Base-by-base conservation (phyloP, 2,888 invertebrate genomes). In the Platycheirus albimanus region DNA sequence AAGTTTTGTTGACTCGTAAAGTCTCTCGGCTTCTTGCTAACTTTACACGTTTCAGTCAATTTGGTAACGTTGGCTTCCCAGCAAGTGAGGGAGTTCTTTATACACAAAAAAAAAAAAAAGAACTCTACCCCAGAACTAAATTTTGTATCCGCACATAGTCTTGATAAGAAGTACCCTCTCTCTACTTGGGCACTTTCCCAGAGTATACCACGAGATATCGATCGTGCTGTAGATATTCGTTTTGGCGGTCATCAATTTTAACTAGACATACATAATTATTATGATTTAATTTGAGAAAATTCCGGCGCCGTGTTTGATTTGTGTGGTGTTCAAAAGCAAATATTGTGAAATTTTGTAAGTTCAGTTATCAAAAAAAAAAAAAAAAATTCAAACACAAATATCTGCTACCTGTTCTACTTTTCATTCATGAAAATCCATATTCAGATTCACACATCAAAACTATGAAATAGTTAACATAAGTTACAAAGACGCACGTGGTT, bases 1-100 rank as follows among this genome's bases (percentile, higher is more conserved):
- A 79, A 74, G 72, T 79, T 49, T 63, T 63, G 74, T 63, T 54
- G 63, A 56, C 67, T 74, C 67, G 67, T 79, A 41, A 79, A 69
- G 69, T 69, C 63, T 79, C 47, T 33, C 13, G 52, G 52, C 33
- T 28, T 38, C 33, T 71, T 11, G 71, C 11, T 63, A 28, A 63
- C 19, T 67, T 66, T 19, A 66, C 43, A 36, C 47, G 51, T 45
- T 33, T 67, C 76, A 76, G 38, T 71, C 52, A 56, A 56, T 38
- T 81, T 76, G 19, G 61, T 67, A 54, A 54, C 66, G 67, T 47
- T 66, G 76, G 67, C 66, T 36, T 13, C 61, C 61, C 51, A 47
- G 20, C 17, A 45, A 47, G 61, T 71, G 61, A 45, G 49, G 67
- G 47, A 67, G 43, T 63, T 61, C 10, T 15, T 49, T 24, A 1